Percentiles rank a stretch among this genome's conserved stretches.
phyloP scores from a whole-genome alignment of 2,113 vertebrate species.

The Ibidorhyncha struthersii region DNA sequence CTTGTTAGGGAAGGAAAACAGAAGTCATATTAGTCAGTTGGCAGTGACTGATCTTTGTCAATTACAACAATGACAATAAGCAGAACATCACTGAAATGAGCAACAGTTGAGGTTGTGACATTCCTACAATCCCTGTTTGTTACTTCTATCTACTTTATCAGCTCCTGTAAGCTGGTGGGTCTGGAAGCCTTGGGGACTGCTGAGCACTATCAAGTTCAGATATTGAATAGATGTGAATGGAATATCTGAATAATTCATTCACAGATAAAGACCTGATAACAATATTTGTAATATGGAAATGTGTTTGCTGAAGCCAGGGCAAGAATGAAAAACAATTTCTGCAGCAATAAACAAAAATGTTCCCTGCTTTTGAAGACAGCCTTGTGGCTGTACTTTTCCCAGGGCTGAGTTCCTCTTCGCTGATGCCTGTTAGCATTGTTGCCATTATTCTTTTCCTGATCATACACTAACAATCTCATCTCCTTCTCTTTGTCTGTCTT shows the following conservation, averaged over 20 bases:
- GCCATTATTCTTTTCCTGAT: background rate
- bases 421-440: background rate
- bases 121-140: rapidly evolving
- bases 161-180: background rate
- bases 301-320: background rate
- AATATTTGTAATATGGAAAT: background rate
- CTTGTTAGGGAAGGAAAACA: background rate
- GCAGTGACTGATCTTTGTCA: background rate
- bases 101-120: background rate
- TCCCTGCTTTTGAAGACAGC: background rate
- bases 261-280: background rate
- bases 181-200: background rate
- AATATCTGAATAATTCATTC: background rate
- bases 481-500: background rate
- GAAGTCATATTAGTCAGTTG: background rate
- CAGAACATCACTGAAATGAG: background rate
- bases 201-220: background rate
- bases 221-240: background rate
- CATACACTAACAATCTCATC: background rate
- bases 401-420: background rate
- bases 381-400: background rate
- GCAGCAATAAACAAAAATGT: background rate
- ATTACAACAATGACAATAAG: background rate
- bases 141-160: background rate
- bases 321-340: background rate